Evolutionary conservation across 2,797 vertebrate species (phyloP), one percentile per base, ranked within the genome.

Genomic region (Acipenser transmontanus): DNA sequence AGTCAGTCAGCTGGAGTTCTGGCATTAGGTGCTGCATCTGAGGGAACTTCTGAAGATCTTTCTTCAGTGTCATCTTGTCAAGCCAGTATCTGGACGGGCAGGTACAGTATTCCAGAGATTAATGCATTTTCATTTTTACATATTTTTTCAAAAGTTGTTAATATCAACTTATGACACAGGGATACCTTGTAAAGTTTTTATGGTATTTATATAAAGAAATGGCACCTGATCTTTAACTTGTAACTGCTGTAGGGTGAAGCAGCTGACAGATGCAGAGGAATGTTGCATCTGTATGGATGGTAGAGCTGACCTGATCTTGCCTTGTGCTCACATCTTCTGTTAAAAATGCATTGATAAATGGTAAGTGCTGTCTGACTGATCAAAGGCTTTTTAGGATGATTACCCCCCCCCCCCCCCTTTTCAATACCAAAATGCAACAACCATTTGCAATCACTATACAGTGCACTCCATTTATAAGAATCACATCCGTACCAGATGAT

Each of bases 341-440:
- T 97, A 99, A 90, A 99, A 97, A 72, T 99, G 97, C 82, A 99
- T 99, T 63, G 97, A 99, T 78, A 98, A 95, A 81, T 99, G 97
- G 97, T 98, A 81, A 84, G 82, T 65, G 13, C 12, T 4, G 34
- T 34, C 34, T 34, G 34, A 4, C 34, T 34, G 34, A 34, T 34
- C 34, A 34, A 34, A 34, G 1, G 34, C 34, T 34, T 17, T 17
- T 17, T 17, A 1, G 17, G 17, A 17, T 17, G 17, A 17, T 17
- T 17, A 17, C 1, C 17, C 17, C 17, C 17, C 17, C 1, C 17
- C 17, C 17, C 17, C 17, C n/a, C n/a, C n/a, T n/a, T 17, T 17
- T 1, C 17, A 34, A 34, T 34, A 34, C 34, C 34, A 34, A 34
- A 34, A 3, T 34, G 34, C 34, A 34, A 34, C 34, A 34, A 4